Conservation (phyloP, 2,888 invertebrate species). For the Kuschelorhynchus macadamiae region DNA sequence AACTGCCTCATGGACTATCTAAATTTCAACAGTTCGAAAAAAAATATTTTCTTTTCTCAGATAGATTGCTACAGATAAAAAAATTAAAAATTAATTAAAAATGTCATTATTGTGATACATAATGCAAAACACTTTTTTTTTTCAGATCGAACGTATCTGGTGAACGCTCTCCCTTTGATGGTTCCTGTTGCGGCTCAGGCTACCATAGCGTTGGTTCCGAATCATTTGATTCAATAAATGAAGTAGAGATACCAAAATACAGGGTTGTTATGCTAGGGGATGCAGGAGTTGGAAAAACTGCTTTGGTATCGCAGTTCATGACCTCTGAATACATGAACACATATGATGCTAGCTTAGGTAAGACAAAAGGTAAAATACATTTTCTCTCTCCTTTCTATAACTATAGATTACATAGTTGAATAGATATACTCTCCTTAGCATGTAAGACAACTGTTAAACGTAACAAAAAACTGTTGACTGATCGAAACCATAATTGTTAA, state of each 20-base stretch:
- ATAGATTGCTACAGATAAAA: no score
- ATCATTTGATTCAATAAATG: conserved; percentile 79
- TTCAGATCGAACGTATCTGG: conserved; percentile 76
- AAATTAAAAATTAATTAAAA: no score
- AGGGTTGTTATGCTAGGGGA: conserved; percentile 88
- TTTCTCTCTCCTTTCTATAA: conserved; percentile 6
- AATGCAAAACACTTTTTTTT: no score
- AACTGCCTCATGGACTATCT: no score
- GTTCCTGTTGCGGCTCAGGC: conserved; percentile 86
- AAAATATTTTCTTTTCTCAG: no score
- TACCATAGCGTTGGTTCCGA: conserved; percentile 85
- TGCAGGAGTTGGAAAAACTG: conserved; percentile 91
- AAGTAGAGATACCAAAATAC: conserved; percentile 80
- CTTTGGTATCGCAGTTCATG: conserved; percentile 93
- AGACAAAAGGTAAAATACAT: conserved; percentile 63
- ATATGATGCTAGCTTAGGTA: conserved; percentile 91
- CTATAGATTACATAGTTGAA: no score
- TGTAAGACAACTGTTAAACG: no score
- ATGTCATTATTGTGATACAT: no score
- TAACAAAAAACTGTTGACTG: no score
- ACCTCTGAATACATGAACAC: conserved; percentile 97
- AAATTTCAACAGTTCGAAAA: no score
- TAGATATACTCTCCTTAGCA: not conserved
- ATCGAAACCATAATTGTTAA: no score
- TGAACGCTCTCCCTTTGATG: conserved; percentile 88